A percentile compares a stretch with the other conserved stretches of the same genome.
These are phyloP conservation scores for Kradibia gibbosae DNA, from an alignment of 1,140 invertebrate species.

Conservation along the genomic window DNA sequence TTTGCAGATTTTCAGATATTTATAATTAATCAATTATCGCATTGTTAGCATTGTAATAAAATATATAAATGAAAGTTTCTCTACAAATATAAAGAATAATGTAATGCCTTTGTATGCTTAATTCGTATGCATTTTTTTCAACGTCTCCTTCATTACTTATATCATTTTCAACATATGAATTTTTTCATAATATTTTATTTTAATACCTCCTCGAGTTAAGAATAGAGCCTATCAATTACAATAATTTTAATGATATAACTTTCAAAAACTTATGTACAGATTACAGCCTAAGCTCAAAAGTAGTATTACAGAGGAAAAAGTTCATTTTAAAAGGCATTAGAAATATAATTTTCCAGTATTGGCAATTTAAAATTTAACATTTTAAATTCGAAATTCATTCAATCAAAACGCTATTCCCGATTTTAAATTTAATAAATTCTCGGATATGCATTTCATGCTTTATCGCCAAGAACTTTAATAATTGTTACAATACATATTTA, in stretches of 20 bases:
- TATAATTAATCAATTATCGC: no score
- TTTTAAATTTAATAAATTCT: neutral
- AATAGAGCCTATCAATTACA: neutral
- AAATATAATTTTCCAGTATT: neutral
- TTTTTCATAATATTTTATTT: slow-evolving; percentile 8
- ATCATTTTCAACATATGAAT: neutral
- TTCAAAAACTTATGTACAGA: neutral
- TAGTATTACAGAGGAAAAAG: neutral
- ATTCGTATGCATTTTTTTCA: no score
- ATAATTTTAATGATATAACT: slow-evolving; percentile 9
- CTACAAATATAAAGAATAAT: no score
- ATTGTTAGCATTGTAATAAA: no score
- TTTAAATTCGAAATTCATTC: neutral
- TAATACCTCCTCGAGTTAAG: slow-evolving; percentile 19
- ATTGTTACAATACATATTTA: neutral
- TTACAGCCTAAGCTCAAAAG: neutral
- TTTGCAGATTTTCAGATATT: neutral
- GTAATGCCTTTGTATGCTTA: no score
- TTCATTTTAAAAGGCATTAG: neutral
- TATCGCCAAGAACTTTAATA: neutral
- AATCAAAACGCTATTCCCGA: neutral
- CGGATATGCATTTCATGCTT: neutral
- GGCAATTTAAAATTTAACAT: neutral
- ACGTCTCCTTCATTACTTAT: no score
- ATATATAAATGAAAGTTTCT: no score